Evolutionary conservation across 1,140 invertebrate species (phyloP).

Genomic region (Propsilocerus akamusi): DNA sequence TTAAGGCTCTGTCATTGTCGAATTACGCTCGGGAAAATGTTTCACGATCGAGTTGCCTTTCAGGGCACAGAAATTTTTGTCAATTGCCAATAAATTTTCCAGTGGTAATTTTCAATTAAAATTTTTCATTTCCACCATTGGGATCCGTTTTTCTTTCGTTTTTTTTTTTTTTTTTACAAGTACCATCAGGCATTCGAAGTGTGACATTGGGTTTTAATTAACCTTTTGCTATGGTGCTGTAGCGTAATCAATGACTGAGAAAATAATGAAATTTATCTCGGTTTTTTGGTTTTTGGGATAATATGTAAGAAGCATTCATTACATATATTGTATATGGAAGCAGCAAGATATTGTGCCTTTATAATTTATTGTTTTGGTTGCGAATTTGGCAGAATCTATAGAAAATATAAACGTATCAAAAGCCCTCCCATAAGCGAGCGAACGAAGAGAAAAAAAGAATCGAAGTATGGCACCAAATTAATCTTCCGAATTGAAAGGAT

Average conservation of each 20-base stretch:
- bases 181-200: background rate
- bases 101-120: slow-evolving; percentile 3
- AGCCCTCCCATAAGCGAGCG: background rate
- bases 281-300: background rate
- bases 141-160: background rate
- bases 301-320: background rate
- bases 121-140: background rate
- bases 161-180: background rate
- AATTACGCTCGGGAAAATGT: background rate
- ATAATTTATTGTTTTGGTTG: slow-evolving; percentile 1
- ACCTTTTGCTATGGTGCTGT: background rate
- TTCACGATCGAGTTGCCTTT: background rate
- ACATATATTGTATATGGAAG: background rate
- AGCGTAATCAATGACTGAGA: background rate
- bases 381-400: background rate
- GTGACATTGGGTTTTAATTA: slow-evolving; percentile 1
- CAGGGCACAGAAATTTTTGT: background rate
- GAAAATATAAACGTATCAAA: background rate
- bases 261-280: slow-evolving; percentile 4
- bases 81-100: background rate
- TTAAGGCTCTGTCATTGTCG: background rate
- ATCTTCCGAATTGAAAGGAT: background rate
- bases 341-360: background rate
- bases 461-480: background rate
- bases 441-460: background rate